Base-by-base conservation (phyloP, 2,888 invertebrate species). In the Antitype chi region DNA sequence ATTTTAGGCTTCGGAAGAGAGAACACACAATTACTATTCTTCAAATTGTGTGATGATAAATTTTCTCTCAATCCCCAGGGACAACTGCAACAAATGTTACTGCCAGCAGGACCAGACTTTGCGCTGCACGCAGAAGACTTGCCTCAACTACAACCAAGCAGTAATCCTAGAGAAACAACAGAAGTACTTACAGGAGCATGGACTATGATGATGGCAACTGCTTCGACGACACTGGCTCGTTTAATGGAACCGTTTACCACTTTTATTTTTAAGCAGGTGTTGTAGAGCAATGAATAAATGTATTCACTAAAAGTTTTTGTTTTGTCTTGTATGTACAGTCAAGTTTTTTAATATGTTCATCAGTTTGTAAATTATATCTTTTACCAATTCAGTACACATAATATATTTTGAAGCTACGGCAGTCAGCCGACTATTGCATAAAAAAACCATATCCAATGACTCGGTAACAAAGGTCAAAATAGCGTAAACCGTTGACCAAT, bases 21-120 rank as follows among this genome's bases (percentile, higher is more conserved):
- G n/a, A n/a, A n/a, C n/a, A n/a, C n/a, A n/a, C n/a, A n/a, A n/a
- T n/a, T n/a, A n/a, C n/a, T n/a, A n/a, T n/a, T n/a, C n/a, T n/a
- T n/a, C n/a, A n/a, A 13, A 47, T 47, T 47, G 47, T 47, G 13
- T 38, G 38, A 38, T 38, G 38, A 38, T 38, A 38, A 38, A 15
- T 79, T 9, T 38, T 53, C 28, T 49, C 9, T 43, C 2, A 52
- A 52, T 63, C 86, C 90, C 8, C 88, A 95, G 95, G 43, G 80
- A 90, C 3, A 87, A 94, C 67, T 96, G 96, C 90, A 96, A 96
- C 85, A 89, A 88, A 52, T 96, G 96, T 77, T 93, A 93, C 82
- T 96, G 96, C 74, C 94, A 94, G 72, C 11, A 78, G 0, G 93
- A 95, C 70, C 85, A 82, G 0, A 81, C 89, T 0, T 77, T 96